Evolutionary conservation across 2,888 invertebrate species (phyloP).

Genomic region (Keiferia lycopersicella): DNA sequence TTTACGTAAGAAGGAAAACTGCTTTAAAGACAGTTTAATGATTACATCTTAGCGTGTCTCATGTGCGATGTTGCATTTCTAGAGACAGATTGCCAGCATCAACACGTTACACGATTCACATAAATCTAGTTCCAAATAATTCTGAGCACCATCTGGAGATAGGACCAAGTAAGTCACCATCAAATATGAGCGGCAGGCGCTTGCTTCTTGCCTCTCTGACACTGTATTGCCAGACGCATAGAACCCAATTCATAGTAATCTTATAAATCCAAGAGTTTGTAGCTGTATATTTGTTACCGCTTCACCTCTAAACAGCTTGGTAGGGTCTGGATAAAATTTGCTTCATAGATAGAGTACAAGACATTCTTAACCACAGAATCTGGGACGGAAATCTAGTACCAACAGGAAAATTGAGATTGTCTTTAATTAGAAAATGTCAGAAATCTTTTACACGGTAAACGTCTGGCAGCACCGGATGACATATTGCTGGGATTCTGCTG

Average conservation of each 20-base stretch:
- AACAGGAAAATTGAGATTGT: too few relatives aligned
- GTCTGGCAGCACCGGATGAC: conserved; percentile 18
- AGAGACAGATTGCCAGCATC: conserved; percentile 6
- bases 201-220: conserved; percentile 10
- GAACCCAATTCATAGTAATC: background rate
- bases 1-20: too few relatives aligned
- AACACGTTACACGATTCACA: conserved; percentile 7
- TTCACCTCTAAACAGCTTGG: too few relatives aligned
- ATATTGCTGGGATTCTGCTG: conserved; percentile 19
- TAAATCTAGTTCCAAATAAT: conserved; percentile 11
- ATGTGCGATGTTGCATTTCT: background rate
- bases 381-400: too few relatives aligned
- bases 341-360: too few relatives aligned
- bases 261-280: too few relatives aligned
- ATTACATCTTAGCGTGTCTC: background rate
- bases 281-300: too few relatives aligned
- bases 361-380: too few relatives aligned
- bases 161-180: conserved; percentile 9
- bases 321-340: too few relatives aligned
- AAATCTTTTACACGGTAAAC: too few relatives aligned
- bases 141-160: conserved; percentile 2
- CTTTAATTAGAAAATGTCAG: too few relatives aligned
- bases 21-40: too few relatives aligned
- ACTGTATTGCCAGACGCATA: conserved; percentile 6
- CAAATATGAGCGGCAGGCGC: conserved; percentile 13